Base-by-base conservation (phyloP, 1,140 invertebrate genomes). In the Euwallacea fornicatus region DNA sequence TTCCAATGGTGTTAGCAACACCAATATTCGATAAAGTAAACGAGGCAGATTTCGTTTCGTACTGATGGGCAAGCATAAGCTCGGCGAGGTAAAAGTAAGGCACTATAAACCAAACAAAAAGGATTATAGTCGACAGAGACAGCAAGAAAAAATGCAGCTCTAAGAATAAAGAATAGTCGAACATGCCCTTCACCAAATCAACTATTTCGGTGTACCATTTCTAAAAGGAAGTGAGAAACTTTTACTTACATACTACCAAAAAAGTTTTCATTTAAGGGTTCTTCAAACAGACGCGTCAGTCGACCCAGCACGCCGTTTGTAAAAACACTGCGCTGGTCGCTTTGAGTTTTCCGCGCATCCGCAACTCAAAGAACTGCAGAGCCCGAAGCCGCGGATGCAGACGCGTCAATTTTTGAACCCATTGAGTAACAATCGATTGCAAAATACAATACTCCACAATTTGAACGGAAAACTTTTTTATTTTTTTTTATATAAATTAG, bases 41-140 rank as follows among this genome's bases (percentile, higher is more conserved):
- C 2, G 93, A 93, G 47, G 88, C 90, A 56, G 90, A 86, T n/a
- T 89, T 85, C 71, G 92, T 88, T 7, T 84, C 83, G 75, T 91
- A 91, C 0, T 84, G 83, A 71, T 86, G 84, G 43, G 85, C 83
- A 41, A 83, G 85, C 81, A 90, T 85, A 77, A 88, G 86, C 66
- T 94, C 92, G 54, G 90, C 90, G 21, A 95, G 83, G 81, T 94
- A 96, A 79, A 96, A 92, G 83, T 96, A 96, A 44, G 93, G 93
- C 59, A 95, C 91, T 75, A 95, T 94, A 80, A 94, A 94, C 91
- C 92, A 96, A 74, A 89, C 90, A 81, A 95, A 95, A 15, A 96
- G 84, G 46, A 95, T 86, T 73, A 95, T 89, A 68, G 94, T 96
- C 4, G 92, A 91, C 0, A 95, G 73, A 61, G 91, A 92, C 74